Evolutionary conservation across 2,113 vertebrate genomes (phyloP).

Genomic region (Coturnix japonica): DNA sequence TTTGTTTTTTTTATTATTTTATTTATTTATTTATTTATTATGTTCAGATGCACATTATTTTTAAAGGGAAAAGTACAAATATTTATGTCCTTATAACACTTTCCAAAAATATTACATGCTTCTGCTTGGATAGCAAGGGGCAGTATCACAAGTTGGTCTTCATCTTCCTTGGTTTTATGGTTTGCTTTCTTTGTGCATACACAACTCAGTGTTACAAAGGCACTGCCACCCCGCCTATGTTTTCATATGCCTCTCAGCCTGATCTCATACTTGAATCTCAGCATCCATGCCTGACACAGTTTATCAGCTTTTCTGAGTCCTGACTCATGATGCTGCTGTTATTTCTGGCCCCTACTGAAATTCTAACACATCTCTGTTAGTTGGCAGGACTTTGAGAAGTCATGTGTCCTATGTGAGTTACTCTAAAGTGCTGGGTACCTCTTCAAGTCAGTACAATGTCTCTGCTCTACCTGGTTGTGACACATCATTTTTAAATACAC

Average conservation of each 20-base stretch:
- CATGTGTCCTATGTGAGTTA: fast-evolving
- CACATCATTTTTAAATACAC: fast-evolving
- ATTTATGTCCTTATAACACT: not conserved
- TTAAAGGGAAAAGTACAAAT: not conserved
- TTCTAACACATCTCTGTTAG: not conserved
- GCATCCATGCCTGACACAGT: not conserved
- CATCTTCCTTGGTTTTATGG: not conserved
- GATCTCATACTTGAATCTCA: not conserved
- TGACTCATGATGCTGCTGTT: not conserved
- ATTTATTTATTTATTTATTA: too few species aligned
- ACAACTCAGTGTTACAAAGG: not conserved
- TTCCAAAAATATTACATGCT: not conserved
- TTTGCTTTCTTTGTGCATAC: not conserved
- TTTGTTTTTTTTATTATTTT: not conserved
- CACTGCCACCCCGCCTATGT: not conserved
- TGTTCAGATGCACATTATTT: not conserved
- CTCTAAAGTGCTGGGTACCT: not conserved
- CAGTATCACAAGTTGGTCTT: not conserved
- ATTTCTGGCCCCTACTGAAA: not conserved
- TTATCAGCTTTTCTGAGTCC: not conserved
- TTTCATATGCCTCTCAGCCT: not conserved
- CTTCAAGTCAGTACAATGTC: not conserved
- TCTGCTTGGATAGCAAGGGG: not conserved
- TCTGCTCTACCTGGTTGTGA: fast-evolving
- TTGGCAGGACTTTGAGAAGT: not conserved